phyloP scores from a whole-genome alignment of 2,888 invertebrate species.

The Adelognathus sp. region DNA sequence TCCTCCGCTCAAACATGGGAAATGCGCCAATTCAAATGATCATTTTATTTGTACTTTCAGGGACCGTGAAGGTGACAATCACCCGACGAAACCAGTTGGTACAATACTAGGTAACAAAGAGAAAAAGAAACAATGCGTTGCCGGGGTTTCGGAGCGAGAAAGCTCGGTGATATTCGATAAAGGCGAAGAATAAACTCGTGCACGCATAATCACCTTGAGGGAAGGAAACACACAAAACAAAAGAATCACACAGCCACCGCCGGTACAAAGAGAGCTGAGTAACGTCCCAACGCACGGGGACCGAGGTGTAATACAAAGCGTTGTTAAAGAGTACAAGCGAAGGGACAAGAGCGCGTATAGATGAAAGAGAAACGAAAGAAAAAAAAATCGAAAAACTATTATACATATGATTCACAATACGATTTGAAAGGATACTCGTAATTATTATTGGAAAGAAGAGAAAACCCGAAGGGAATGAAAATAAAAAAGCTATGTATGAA shows the following conservation, averaged over 20 bases:
- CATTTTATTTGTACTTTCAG: constrained; percentile 68
- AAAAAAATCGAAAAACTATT: constrained; percentile 21
- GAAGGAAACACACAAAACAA: constrained; percentile 1
- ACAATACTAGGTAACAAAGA: constrained; percentile 70
- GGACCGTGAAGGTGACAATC: constrained; percentile 79
- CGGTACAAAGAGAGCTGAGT: constrained; percentile 58
- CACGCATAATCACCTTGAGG: constrained; percentile 30
- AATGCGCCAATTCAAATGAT: background rate
- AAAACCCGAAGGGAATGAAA: background rate
- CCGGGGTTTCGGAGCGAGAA: constrained; percentile 20
- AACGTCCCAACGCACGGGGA: constrained; percentile 34
- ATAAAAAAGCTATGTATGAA: constrained; percentile 27
- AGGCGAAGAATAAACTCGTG: constrained; percentile 24
- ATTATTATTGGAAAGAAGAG: constrained; percentile 22
- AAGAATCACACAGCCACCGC: constrained; percentile 56
- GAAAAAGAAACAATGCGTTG: constrained; percentile 21
- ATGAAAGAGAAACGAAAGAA: background rate
- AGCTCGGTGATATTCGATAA: constrained; percentile 36
- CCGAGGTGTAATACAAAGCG: constrained; percentile 25
- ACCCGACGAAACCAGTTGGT: constrained; percentile 76
- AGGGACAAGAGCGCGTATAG: constrained; percentile 32
- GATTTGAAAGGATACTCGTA: constrained; percentile 30
- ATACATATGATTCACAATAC: constrained; percentile 43
- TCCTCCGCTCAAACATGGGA: background rate
- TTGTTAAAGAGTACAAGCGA: constrained; percentile 12